These are phyloP conservation scores for Orthosia cruda DNA, from an alignment of 2,888 invertebrate genomes.

Conservation along the genomic window DNA sequence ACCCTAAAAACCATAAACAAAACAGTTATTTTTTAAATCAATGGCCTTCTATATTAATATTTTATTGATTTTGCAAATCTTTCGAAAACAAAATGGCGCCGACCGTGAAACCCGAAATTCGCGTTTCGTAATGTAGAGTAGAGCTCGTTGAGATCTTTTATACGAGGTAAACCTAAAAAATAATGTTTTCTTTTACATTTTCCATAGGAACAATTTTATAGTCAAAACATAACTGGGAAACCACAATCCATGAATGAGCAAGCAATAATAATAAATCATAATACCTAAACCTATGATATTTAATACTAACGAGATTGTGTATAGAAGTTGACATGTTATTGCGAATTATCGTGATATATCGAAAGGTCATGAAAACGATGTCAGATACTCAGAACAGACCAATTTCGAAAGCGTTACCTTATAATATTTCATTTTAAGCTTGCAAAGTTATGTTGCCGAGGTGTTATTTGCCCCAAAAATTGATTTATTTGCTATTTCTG, in stretches of 20 bases:
- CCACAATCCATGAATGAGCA: background rate
- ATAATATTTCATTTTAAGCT: background rate
- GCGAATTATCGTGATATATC: conserved; percentile 49
- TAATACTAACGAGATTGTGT: conserved; percentile 3
- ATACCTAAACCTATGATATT: background rate
- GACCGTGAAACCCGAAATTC: conserved; percentile 19
- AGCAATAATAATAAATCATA: background rate
- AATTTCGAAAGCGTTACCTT: conserved; percentile 51
- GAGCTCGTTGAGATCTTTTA: conserved; percentile 5
- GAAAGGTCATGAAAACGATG: conserved; percentile 69
- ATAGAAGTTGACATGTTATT: conserved; percentile 37
- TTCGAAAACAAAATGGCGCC: conserved; percentile 1
- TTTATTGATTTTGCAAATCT: conserved; percentile 3
- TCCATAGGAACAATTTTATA: background rate
- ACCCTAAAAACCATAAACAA: background rate
- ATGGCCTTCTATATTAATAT: background rate
- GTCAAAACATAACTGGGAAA: background rate
- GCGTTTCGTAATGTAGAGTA: conserved; percentile 19
- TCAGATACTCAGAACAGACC: conserved; percentile 48
- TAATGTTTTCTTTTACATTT: background rate
- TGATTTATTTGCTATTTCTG: background rate
- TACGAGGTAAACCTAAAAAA: background rate
- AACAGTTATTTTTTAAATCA: conserved; percentile 1
- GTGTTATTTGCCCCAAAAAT: background rate
- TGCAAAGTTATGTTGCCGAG: background rate